Base-by-base conservation (phyloP, 2,888 invertebrate species). In the Syrista parreyssii region DNA sequence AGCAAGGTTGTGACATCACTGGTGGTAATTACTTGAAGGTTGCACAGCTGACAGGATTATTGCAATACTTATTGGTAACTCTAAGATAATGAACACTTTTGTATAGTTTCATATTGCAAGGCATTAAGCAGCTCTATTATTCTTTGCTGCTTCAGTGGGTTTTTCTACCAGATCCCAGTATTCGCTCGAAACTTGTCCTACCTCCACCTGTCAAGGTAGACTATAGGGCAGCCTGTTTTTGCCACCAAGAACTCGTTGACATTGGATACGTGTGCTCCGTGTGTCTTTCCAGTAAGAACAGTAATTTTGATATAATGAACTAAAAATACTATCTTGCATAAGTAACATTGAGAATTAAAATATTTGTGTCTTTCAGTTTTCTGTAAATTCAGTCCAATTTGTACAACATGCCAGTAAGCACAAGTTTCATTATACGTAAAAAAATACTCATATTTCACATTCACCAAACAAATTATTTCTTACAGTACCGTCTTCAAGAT, bases 201-300 rank as follows among this genome's bases (percentile, higher is more conserved):
- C 98, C 99, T 0, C 97, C 98, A 0, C 95, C 97, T 0, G 96
- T 96, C 0, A 96, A 97, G 85, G 98, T 99, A 9, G 98, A 99
- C 92, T 99, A 99, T 92, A 93, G 99, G 84, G 98, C 99, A 4
- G 98, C 99, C 0, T 99, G 99, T 92, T 99, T 99, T 93, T 99
- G 99, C 89, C 99, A 99, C 91, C 93, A 98, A 33, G 97, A 97
- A 86, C 94, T 99, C 68, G 96, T 99, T 79, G 98, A 98, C 89
- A 96, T 99, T 85, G 99, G 99, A 81, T 99, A 96, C 91, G 99
- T 99, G 32, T 99, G 99, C 92, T 99, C 99, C 11, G 97, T 99
- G 76, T 99, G 99, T 91, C 93, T 99, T 71, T 98, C 98, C 83
- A 97, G 97, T 97, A 91, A 94, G 95, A 78, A n/a, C 55, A 23